Base-by-base conservation (phyloP, 1,140 invertebrate genomes). In the Scylla paramamosain region DNA sequence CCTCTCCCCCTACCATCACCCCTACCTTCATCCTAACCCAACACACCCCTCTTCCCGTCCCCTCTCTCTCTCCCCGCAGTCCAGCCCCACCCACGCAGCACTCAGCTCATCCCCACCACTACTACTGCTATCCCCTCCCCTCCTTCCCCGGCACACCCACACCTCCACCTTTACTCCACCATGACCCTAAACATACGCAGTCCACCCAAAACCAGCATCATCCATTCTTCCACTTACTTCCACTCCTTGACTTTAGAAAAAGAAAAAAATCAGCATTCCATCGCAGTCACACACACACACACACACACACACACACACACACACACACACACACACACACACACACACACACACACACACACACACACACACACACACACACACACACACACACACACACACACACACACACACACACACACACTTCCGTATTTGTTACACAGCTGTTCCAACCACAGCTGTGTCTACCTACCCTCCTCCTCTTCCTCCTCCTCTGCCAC, bases 351-450 rank as follows among this genome's bases (percentile, higher is more conserved):
- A 86, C 83, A 86, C 83, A 86, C 83, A 39, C 1, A 39, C 39
- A 39, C 39, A 39, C 39, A 39, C 83, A 86, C 83, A 14, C 83
- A 14, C n/a, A 86, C 52, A 59, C 52, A 16, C 52, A 39, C 83
- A 86, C 83, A 25, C 83, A 14, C n/a, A 14, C 83, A 86, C 83
- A 25, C 83, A 86, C 83, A 86, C n/a, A 86, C 83, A 14, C n/a
- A 86, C 12, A 86, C 83, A 86, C 83, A 86, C 83, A 86, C 83
- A 86, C 83, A 86, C 83, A 86, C 83, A 86, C 83, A 86, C 83
- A 86, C 83, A 86, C 83, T 31, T 39, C 28, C 83, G 32, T 39
- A 86, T 39, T 86, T 29, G 28, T 86, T 39, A 39, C 32, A 39
- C 32, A 39, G 28, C 52, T 59, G 52, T 8, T 59, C 10, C 52